A percentile compares a stretch with the other conserved stretches of the same genome.
These are phyloP conservation scores for Trypoxylus dichotomus DNA, from an alignment of 1,140 invertebrate species.

Conservation along the genomic window DNA sequence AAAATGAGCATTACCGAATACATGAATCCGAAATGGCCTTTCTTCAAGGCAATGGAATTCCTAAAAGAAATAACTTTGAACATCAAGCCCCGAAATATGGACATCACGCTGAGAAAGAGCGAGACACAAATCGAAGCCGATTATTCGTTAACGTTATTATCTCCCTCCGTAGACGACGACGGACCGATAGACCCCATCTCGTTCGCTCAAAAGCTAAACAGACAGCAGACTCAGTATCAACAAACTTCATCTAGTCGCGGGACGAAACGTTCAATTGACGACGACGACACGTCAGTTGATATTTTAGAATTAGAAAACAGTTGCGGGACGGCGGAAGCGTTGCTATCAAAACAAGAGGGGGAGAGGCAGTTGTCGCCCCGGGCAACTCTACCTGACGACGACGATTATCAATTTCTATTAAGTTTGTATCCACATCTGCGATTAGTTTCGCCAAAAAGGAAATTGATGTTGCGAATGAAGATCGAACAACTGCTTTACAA, in stretches of 20 bases:
- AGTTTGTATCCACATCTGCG: slow-evolving; percentile 35
- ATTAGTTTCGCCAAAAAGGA: slow-evolving; percentile 29
- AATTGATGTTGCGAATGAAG: slow-evolving; percentile 34
- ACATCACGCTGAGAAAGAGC: slow-evolving; percentile 28
- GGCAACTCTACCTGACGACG: slow-evolving; percentile 29
- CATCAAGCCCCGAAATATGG: slow-evolving; percentile 23
- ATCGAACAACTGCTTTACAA: slow-evolving; percentile 34
- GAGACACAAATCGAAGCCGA: slow-evolving; percentile 28
- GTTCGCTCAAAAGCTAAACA: not conserved
- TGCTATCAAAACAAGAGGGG: not conserved
- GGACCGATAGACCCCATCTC: slow-evolving; percentile 19
- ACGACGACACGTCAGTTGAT: slow-evolving; percentile 2
- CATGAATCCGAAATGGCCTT: slow-evolving; percentile 32
- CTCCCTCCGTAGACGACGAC: slow-evolving; percentile 7
- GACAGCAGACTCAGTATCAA: not conserved
- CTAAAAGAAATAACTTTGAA: slow-evolving; percentile 33
- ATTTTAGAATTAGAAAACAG: slow-evolving; percentile 23
- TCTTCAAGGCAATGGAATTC: slow-evolving; percentile 35
- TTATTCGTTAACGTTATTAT: slow-evolving; percentile 27
- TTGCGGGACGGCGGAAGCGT: not conserved
- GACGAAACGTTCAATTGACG: not conserved
- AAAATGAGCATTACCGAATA: not conserved
- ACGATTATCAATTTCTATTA: slow-evolving; percentile 36
- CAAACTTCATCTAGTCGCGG: not conserved
- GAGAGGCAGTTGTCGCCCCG: slow-evolving; percentile 4